Percentiles rank a stretch among this genome's conserved stretches.
phyloP scores from a whole-genome alignment of 2,113 vertebrate genomes.

The Aplodontia rufa region DNA sequence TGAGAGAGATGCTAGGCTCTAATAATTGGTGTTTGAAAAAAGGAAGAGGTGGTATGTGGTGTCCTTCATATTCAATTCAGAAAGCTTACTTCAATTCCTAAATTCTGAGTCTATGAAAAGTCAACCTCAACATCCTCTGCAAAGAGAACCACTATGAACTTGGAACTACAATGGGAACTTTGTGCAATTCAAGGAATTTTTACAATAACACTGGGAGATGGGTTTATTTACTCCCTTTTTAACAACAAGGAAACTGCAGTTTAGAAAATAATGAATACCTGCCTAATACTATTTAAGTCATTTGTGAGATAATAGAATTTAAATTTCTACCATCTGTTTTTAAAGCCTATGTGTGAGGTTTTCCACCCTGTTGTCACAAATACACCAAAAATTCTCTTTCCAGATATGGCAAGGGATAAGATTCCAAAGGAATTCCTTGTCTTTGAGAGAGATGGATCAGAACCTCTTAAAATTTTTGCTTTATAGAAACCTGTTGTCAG shows the following conservation, averaged over 20 bases:
- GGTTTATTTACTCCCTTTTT: not conserved
- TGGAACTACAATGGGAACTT: not conserved
- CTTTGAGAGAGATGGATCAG: not conserved
- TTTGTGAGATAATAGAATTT: not conserved
- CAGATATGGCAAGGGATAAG: not conserved
- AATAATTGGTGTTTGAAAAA: not conserved
- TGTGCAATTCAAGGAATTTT: not conserved
- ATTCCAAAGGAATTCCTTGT: not conserved
- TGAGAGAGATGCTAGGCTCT: not conserved
- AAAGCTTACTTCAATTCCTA: not conserved
- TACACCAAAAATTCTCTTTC: not conserved
- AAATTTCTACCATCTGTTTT: not conserved
- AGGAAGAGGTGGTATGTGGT: not conserved
- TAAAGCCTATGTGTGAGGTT: not conserved
- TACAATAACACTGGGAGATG: not conserved
- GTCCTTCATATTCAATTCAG: not conserved
- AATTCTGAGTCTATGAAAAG: not conserved
- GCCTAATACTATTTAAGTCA: not conserved
- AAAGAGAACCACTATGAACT: not conserved
- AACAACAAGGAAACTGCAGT: not conserved
- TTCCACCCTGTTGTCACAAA: not conserved
- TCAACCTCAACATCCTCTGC: not conserved
- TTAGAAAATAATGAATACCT: not conserved
- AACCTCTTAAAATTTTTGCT: not conserved
- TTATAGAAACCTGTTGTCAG: not conserved